Base-by-base conservation (phyloP, 2,888 invertebrate species). In the Heliconius hortense region DNA sequence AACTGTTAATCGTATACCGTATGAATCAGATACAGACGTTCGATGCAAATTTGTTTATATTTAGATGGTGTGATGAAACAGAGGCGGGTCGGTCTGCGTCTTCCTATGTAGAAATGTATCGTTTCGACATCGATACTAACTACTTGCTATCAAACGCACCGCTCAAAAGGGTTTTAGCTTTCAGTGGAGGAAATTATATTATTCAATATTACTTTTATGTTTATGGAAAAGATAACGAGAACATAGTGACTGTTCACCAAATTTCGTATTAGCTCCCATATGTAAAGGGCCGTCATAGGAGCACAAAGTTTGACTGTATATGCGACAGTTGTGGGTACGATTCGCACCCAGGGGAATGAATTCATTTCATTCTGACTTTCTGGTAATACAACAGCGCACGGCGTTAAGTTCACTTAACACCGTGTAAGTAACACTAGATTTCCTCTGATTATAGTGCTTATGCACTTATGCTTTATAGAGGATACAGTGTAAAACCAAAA, bases 1-100 rank as follows among this genome's bases (percentile, higher is more conserved):
- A 56, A n/a, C 56, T 8, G n/a, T 0, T 21, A 15, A 62, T 28
- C 15, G 26, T 62, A 62, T 28, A 62, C 4, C 2, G 63, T 64
- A 64, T 15, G 26, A 28, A 60, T 31, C 13, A 64, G 15, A 64
- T 39, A 64, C 39, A 62, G 71, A 64, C 59, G 35, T 60, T 48
- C 73, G 63, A 74, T 72, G 73, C 70, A 60, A 60, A 35, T 70
- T 70, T 60, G 60, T 70, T 60, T 70, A 60, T 60, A 60, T 43
- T 26, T 60, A 60, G 60, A 59, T 39, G 59, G 39, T 35, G 73
- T 71, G 72, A 75, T 62, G 76, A 78, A 78, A 75, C 73, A 67
- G 48, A 28, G 28, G 26, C 43, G 53, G 21, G 18, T 28, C 18
- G 53, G 68, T 28, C 53, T 53, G 53, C 68, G 24, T 26, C 68